These are phyloP conservation scores for Bellardia pandia DNA, from an alignment of 2,888 invertebrate species.

Conservation along the genomic window DNA sequence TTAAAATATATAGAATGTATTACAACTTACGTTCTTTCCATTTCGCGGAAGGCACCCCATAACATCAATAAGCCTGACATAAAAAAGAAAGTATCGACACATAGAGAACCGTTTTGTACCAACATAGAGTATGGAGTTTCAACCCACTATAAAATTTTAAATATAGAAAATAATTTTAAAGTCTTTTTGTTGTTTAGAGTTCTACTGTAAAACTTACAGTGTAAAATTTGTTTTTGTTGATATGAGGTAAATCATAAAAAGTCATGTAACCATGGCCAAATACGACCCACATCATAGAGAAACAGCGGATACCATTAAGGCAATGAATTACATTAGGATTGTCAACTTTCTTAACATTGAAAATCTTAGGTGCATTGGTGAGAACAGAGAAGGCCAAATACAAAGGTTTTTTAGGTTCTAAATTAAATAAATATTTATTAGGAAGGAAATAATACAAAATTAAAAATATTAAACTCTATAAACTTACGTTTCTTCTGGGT, in stretches of 20 bases:
- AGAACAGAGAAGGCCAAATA: slow-evolving; percentile 83
- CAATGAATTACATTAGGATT: slow-evolving; percentile 83
- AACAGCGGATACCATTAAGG: slow-evolving; percentile 84
- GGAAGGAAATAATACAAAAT: neutral
- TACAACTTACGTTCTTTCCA: slow-evolving; percentile 80
- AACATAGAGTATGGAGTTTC: slow-evolving; percentile 82
- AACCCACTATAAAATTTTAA: slow-evolving; percentile 77
- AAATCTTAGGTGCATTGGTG: slow-evolving; percentile 84
- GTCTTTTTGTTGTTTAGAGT: neutral
- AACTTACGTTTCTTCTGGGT: slow-evolving; percentile 80
- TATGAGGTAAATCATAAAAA: slow-evolving; percentile 81
- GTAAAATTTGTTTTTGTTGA: slow-evolving; percentile 79
- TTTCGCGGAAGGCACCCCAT: slow-evolving; percentile 82
- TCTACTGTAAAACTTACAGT: slow-evolving; percentile 72
- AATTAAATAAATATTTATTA: slow-evolving; percentile 13
- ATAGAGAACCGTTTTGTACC: slow-evolving; percentile 84
- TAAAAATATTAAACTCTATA: neutral
- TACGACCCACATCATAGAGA: slow-evolving; percentile 85
- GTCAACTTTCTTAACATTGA: slow-evolving; percentile 80
- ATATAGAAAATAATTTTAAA: neutral
- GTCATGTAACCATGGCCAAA: slow-evolving; percentile 84
- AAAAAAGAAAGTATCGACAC: slow-evolving; percentile 88
- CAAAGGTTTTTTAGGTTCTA: slow-evolving; percentile 78
- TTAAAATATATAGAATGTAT: neutral
- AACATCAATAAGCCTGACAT: slow-evolving; percentile 87